Evolutionary conservation across 2,888 invertebrate species (phyloP).

Genomic region (Antheraea yamamai): DNA sequence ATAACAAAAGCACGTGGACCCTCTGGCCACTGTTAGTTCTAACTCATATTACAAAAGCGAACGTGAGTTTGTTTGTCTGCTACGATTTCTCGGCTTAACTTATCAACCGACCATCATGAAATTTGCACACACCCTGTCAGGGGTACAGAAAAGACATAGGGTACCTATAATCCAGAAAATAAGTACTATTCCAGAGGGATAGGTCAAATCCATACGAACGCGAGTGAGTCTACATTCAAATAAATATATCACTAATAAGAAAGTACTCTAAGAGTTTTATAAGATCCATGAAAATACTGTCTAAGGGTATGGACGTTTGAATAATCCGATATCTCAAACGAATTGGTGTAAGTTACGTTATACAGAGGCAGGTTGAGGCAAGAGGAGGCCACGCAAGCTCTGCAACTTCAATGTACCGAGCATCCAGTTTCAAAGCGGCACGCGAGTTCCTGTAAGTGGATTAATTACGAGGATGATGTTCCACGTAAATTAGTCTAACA

Average conservation of each 20-base stretch:
- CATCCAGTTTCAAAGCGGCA: conserved; percentile 65
- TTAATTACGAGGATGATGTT: conserved; percentile 76
- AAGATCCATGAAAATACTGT: neutral
- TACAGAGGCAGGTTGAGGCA: conserved; percentile 11
- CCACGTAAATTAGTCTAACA: conserved; percentile 70
- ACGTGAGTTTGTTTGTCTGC: no score
- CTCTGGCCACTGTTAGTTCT: no score
- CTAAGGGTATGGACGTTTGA: neutral
- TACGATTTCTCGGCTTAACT: no score
- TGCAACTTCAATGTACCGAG: conserved; percentile 27
- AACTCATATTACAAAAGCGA: no score
- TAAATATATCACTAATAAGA: neutral
- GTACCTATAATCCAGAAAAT: no score
- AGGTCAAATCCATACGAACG: no score
- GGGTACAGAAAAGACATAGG: no score
- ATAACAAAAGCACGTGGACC: no score
- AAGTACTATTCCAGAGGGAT: no score
- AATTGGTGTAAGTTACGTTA: neutral
- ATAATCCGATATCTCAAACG: neutral
- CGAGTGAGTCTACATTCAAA: no score
- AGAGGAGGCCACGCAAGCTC: conserved; percentile 40
- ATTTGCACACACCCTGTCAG: no score
- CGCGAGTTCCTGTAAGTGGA: conserved; percentile 68
- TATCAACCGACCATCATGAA: no score
- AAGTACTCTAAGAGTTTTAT: neutral